Evolutionary conservation across 2,797 vertebrate genomes (phyloP), one percentile per base, ranked within the genome.

Genomic region (Linurgus olivaceus): DNA sequence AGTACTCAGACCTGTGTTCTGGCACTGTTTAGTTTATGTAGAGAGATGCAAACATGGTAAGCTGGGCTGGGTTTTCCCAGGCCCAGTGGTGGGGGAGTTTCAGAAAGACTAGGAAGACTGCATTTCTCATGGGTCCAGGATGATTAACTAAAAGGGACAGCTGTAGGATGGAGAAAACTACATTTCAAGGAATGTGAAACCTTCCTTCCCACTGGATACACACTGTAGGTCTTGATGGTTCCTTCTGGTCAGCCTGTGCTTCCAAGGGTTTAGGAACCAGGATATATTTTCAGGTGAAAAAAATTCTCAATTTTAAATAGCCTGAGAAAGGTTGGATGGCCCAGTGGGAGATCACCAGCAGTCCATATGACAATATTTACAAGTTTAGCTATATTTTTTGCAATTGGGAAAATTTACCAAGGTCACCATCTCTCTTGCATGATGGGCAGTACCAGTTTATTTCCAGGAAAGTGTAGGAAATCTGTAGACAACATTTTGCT

Each of bases 181-280:
- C 7, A 23, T 65, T 83, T 79, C 31, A 76, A 80, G 25, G 9
- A 23, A 50, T 11, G 7, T 25, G 24, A 25, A 61, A 45, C 8
- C 54, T 51, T 59, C 45, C 19, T 59, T n/a, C 19, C 16, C 20
- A 19, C 12, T 50, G 42, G 33, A 71, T 37, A 44, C 8, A 20
- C 6, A 3, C 6, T 33, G 19, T 19, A 71, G 44, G 11, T 8
- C 7, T 88, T 1, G 0, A 26, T 40, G 40, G 2, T 4, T 77
- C 29, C 35, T 55, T 54, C 31, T 59, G 33, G 6, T 44, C 57
- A 73, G 18, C 8, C 10, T 74, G 9, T 3, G 4, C 28, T 59
- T 71, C 25, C 40, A 86, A 47, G 12, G 23, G 33, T 20, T 71
- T 77, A 40, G 37, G 26, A 87, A 33, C 3, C 77, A 78, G 24